A percentile compares a stretch with the other conserved stretches of the same genome.
Evolutionary conservation across 2,113 vertebrate genomes (phyloP).

Genomic region (Actenoides lindsayi): DNA sequence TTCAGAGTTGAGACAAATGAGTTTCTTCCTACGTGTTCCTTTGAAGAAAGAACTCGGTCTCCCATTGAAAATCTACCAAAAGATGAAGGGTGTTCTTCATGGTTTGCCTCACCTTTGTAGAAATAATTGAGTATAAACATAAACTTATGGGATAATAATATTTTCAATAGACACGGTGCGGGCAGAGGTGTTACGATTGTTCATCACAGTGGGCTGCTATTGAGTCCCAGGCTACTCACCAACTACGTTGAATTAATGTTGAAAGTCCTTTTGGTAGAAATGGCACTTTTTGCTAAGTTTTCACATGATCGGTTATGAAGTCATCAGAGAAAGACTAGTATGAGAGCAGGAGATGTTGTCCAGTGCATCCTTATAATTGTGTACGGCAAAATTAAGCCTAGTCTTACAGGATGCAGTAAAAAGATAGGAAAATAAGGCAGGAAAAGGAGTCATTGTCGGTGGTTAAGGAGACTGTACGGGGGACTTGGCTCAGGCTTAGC

Average conservation of each 20-base stretch:
- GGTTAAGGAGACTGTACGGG: neutral
- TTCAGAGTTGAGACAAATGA: constrained; percentile 67
- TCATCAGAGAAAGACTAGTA: neutral
- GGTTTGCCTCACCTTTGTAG: neutral
- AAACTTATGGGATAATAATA: neutral
- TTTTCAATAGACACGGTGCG: neutral
- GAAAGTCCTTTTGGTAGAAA: neutral
- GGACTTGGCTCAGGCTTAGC: neutral
- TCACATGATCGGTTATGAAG: neutral
- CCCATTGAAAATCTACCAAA: constrained; percentile 39
- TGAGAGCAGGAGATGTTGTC: neutral
- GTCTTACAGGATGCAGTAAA: neutral
- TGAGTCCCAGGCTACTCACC: neutral
- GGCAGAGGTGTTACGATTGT: neutral
- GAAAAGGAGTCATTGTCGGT: neutral
- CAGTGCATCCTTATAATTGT: neutral
- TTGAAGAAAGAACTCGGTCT: constrained; percentile 48
- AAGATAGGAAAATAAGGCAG: neutral
- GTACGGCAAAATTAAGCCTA: neutral
- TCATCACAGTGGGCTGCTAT: neutral
- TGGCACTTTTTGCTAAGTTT: neutral
- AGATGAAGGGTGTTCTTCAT: neutral
- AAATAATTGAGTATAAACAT: neutral
- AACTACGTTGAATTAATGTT: neutral
- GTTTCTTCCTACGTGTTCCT: constrained; percentile 20